Base-by-base conservation (phyloP, 2,888 invertebrate species). In the Beris morrisii region DNA sequence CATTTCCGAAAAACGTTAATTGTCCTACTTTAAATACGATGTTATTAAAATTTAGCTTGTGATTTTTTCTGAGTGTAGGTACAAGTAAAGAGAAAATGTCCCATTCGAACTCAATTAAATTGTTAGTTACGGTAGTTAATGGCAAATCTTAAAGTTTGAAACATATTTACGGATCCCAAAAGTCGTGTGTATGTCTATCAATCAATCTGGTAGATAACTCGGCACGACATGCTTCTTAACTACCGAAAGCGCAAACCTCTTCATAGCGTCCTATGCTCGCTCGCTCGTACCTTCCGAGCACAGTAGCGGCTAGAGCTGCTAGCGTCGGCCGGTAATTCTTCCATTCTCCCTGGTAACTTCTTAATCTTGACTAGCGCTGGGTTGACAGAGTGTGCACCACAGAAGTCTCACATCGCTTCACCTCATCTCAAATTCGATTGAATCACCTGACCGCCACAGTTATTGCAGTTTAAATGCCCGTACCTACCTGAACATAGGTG, bases 101-200 rank as follows among this genome's bases (percentile, higher is more conserved):
- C 38, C 38, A 48, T 48, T 15, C 15, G 5, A 52, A 28, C 22
- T 52, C 52, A 52, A 52, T 52, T 52, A 52, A 52, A 52, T 52
- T 22, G 28, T 52, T 52, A 52, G 15, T 7, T 7, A 5, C 15
- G 5, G 22, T 22, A 9, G 22, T 38, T 43, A 56, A 56, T 56
- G 13, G 55, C 43, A n/a, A 56, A 56, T 38, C 15, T 56, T 11
- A 59, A 50, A 52, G 11, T n/a, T 38, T 28, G 12, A 59, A 48
- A 38, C 11, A 28, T 12, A 15, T 38, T 50, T 61, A 12, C 12
- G 61, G 52, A 50, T 50, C 50, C 43, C 13, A 44, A 48, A 61
- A 66, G 66, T 59, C 66, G 55, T 61, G 66, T 66, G 58, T 52
- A 56, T 15, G 68, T 64, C 65, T 66, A 68, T 68, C 68, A 66